Percentiles rank a stretch among this genome's conserved stretches.
Conservation (phyloP, 1,140 invertebrate genomes). For the Leptinotarsa texana region DNA sequence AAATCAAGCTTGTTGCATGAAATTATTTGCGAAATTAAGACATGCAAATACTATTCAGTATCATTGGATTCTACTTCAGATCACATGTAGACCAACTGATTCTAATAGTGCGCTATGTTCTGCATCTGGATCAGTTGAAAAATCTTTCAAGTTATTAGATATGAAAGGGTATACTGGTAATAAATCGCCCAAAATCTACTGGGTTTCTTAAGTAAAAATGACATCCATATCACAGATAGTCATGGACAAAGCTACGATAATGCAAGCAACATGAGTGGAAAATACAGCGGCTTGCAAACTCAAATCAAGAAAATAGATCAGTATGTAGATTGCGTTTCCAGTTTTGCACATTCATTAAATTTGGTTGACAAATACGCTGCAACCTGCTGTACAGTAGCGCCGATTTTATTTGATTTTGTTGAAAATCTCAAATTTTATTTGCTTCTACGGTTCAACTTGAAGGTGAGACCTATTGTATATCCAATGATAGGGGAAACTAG, state of each 20-base stretch:
- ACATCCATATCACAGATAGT: conserved; percentile 46
- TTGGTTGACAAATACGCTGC: conserved; percentile 42
- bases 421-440: background rate
- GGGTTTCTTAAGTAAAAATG: conserved; percentile 8
- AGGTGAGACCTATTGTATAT: too few species aligned
- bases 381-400: conserved; percentile 14
- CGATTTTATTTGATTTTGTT: conserved; percentile 4
- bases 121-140: conserved; percentile 21
- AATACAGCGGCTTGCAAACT: conserved; percentile 52
- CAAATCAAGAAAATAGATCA: conserved; percentile 40
- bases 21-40: too few species aligned
- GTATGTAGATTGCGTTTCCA: conserved; percentile 42
- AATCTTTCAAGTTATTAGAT: conserved; percentile 19
- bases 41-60: too few species aligned
- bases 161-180: conserved; percentile 22
- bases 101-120: background rate
- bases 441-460: conserved; percentile 7
- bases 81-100: conserved; percentile 10
- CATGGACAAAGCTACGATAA: conserved; percentile 53
- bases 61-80: too few species aligned
- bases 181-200: conserved; percentile 23
- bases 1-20: too few species aligned
- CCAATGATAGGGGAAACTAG: too few species aligned
- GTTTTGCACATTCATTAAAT: conserved; percentile 49
- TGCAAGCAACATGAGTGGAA: conserved; percentile 53